Base-by-base conservation (phyloP, 2,888 invertebrate species). In the Eurois occulta region DNA sequence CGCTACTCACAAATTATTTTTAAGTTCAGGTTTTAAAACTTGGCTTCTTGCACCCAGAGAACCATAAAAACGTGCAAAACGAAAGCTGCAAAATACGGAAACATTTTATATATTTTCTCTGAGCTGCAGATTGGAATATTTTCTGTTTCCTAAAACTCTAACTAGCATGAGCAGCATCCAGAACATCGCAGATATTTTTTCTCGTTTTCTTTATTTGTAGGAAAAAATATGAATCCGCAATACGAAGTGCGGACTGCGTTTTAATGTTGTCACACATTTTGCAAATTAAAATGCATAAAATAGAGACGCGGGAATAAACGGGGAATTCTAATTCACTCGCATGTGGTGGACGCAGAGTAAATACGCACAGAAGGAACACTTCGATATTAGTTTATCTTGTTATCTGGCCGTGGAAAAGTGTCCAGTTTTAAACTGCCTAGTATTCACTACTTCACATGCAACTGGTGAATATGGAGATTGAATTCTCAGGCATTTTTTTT, bases 211-310 rank as follows among this genome's bases (percentile, higher is more conserved):
- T 82, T 21, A 62, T 65, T 86, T 86, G 35, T n/a, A 35, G 55
- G 32, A 82, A 76, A 85, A 86, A 82, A 85, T 75, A 76, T 81
- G 43, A 76, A 76, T 82, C 65, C 65, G 55, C 68, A 60, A 86
- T 67, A 69, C 58, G 41, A 65, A 65, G 65, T 46, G 35, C 64
- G 48, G 60, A 73, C 76, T 75, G 62, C 66, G 46, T 65, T 82
- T 65, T 72, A 48, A 86, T 72, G 35, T 52, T 69, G 83, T 86
- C 72, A 72, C 83, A 82, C 28, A 66, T 77, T 82, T 69, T 70
- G 69, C 41, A 66, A 76, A 86, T 82, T 77, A 82, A 81, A 75
- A 85, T 82, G 75, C 82, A 76, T 81, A 72, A 70, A 77, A 77
- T 71, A 73, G 70, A 77, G 48, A 72, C 35, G 70, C 52, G 35